These are phyloP conservation scores for Microcebus jonahi DNA, from an alignment of 2,113 vertebrate species.

Conservation along the genomic window DNA sequence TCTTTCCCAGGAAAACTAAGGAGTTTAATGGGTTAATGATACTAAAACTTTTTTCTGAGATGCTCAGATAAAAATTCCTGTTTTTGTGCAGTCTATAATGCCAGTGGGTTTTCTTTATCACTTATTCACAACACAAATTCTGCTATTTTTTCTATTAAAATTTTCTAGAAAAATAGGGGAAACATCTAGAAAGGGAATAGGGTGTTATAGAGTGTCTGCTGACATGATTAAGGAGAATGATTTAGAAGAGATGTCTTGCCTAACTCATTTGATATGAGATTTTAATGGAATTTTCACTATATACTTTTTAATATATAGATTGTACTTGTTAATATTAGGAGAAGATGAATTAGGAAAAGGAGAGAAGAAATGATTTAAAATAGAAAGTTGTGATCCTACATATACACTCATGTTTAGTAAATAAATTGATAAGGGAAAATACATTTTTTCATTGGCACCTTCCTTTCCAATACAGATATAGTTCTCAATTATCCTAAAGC, in stretches of 20 bases:
- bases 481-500: not conserved
- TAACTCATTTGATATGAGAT: not conserved
- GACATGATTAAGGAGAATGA: not conserved
- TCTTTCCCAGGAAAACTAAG: not conserved
- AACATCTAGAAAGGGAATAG: not conserved
- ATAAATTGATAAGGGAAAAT: not conserved
- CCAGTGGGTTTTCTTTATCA: not conserved
- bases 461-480: not conserved
- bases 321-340: not conserved
- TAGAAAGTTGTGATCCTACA: not conserved
- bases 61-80: not conserved
- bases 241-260: not conserved
- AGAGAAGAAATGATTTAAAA: not conserved
- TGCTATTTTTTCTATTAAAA: not conserved
- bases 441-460: not conserved
- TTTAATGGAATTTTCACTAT: not conserved
- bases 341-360: not conserved
- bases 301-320: not conserved
- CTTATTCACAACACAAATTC: not conserved
- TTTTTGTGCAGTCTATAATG: not conserved
- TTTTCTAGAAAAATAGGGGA: not conserved
- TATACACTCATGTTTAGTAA: not conserved
- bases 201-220: not conserved
- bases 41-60: not conserved
- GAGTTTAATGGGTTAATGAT: not conserved